phyloP scores from a whole-genome alignment of 2,113 vertebrate genomes.

The Scopus umbretta region DNA sequence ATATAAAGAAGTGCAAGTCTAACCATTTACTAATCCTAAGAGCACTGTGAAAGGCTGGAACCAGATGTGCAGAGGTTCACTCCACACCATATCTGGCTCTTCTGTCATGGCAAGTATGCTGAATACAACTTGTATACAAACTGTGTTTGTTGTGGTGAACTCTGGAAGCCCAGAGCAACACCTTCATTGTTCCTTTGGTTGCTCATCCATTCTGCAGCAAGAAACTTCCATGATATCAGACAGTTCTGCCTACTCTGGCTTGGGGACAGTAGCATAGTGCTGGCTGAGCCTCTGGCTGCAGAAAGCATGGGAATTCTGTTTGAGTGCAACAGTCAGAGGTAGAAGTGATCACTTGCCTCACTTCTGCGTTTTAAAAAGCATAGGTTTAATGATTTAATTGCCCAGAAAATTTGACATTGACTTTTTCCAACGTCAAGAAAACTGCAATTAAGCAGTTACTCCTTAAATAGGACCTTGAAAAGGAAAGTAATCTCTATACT shows the following conservation, averaged over 20 bases:
- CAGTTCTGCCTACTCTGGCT: background rate
- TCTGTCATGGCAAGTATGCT: background rate
- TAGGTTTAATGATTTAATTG: background rate
- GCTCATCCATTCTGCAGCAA: background rate
- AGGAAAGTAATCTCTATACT: background rate
- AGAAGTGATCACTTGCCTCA: background rate
- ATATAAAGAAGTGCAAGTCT: background rate
- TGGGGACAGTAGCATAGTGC: background rate
- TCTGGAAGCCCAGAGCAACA: background rate
- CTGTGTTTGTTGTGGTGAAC: background rate
- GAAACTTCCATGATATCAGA: background rate
- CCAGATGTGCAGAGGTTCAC: background rate
- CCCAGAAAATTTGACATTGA: background rate
- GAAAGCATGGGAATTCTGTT: background rate
- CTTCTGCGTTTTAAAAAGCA: background rate
- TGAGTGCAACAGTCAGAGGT: background rate
- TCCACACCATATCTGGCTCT: rapidly evolving
- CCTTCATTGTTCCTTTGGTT: background rate
- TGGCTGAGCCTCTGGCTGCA: background rate
- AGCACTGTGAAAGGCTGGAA: background rate
- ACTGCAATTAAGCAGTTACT: background rate
- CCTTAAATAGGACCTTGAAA: background rate
- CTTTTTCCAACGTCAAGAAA: background rate
- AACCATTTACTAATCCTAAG: background rate
- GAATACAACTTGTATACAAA: background rate